Percentiles rank a stretch among this genome's conserved stretches.
These are phyloP conservation scores for Proisotoma minuta DNA, from an alignment of 2,888 invertebrate genomes.

Conservation along the genomic window DNA sequence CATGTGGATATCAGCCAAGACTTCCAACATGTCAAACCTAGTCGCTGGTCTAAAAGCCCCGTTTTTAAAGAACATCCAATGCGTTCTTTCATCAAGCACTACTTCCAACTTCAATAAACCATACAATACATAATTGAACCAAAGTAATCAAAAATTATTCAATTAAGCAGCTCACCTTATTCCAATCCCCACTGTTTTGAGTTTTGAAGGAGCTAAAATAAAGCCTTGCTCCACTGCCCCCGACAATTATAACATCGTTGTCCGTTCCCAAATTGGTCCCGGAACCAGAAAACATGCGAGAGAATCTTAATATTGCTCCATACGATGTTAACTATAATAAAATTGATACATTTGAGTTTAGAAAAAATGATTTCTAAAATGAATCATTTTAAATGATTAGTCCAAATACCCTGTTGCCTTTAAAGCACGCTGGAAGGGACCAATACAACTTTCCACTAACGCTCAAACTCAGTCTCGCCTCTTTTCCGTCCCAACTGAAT, in stretches of 20 bases:
- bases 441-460: constrained; percentile 22
- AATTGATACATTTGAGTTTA: too few species aligned
- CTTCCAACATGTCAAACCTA: constrained; percentile 35
- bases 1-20: constrained; percentile 31
- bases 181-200: constrained; percentile 12
- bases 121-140: too few species aligned
- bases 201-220: constrained; percentile 35
- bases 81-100: constrained; percentile 24
- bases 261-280: constrained; percentile 26
- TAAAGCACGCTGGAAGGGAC: constrained; percentile 31
- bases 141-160: too few species aligned
- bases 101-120: constrained; percentile 17
- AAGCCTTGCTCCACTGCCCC: constrained; percentile 29
- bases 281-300: constrained; percentile 28
- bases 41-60: constrained; percentile 26
- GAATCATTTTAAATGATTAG: not conserved
- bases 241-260: constrained; percentile 40
- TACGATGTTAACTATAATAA: constrained; percentile 34
- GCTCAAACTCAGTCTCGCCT: constrained; percentile 6
- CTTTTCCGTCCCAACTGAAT: constrained; percentile 14
- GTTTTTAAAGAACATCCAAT: constrained; percentile 29
- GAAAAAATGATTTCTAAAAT: not conserved
- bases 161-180: not conserved
- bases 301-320: constrained; percentile 30
- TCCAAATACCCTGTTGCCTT: constrained; percentile 28